Conservation (phyloP, 2,113 vertebrate genomes). For the Micromys minutus region DNA sequence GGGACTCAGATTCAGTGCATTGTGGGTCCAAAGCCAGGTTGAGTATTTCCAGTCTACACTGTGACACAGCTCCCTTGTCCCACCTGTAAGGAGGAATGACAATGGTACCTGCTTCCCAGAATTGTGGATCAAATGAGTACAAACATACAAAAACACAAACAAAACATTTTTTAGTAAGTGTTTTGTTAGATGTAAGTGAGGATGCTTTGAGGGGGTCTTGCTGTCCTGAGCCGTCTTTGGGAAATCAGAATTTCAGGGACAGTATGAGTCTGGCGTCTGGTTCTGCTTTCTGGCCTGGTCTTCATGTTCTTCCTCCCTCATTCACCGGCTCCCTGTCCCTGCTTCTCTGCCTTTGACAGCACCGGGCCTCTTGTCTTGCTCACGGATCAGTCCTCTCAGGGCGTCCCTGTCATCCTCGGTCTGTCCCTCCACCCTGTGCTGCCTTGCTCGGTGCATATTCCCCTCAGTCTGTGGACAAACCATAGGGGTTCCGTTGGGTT, state of each 20-base stretch:
- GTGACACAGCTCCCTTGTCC: neutral
- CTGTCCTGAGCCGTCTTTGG: neutral
- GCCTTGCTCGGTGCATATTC: accelerated
- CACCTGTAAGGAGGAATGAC: neutral
- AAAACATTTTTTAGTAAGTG: neutral
- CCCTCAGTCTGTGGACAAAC: neutral
- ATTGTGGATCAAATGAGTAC: neutral
- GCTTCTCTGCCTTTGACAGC: neutral
- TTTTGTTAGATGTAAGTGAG: neutral
- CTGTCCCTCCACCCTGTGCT: neutral
- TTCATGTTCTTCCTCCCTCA: neutral
- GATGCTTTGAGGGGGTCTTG: neutral
- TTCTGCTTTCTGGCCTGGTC: neutral
- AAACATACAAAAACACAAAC: neutral
- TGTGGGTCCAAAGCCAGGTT: too few relatives aligned
- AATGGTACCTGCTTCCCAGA: neutral
- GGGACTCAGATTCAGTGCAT: neutral
- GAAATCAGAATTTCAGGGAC: neutral
- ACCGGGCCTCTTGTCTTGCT: neutral
- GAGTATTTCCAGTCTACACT: neutral
- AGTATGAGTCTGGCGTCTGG: neutral
- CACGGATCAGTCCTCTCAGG: neutral
- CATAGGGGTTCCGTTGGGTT: neutral
- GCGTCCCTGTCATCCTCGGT: neutral
- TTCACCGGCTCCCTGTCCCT: too few relatives aligned